Evolutionary conservation across 2,113 vertebrate genomes (phyloP).

Genomic region (Leptobrachium ailaonicum): DNA sequence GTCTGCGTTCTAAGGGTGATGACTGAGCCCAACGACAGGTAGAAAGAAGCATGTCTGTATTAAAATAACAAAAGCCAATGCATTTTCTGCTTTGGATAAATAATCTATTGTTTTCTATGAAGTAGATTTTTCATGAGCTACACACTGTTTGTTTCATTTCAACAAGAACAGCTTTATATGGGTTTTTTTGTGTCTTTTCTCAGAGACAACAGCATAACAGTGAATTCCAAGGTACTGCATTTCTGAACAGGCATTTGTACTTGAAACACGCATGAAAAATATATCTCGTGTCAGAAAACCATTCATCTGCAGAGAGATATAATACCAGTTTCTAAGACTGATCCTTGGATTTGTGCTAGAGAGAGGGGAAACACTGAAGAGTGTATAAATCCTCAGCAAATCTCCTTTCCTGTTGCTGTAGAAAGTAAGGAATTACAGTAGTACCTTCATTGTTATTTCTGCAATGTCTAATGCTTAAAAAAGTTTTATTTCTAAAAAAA

Average conservation of each 20-base stretch:
- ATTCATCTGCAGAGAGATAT: constrained; percentile 50
- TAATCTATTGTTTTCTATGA: background rate
- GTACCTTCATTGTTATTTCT: constrained; percentile 41
- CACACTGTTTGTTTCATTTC: constrained; percentile 19
- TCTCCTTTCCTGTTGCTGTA: constrained; percentile 44
- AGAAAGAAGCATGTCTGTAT: background rate
- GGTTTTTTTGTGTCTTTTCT: constrained; percentile 3
- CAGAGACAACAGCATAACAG: constrained; percentile 32
- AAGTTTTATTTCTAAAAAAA: constrained; percentile 40
- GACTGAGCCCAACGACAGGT: too few relatives aligned
- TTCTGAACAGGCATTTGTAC: constrained; percentile 46
- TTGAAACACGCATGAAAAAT: constrained; percentile 48
- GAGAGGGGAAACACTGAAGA: constrained; percentile 45
- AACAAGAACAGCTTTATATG: constrained; percentile 30
- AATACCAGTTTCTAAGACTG: constrained; percentile 49
- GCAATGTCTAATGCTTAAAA: constrained; percentile 14
- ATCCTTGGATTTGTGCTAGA: constrained; percentile 50
- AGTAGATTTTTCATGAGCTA: constrained; percentile 13
- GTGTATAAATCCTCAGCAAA: constrained; percentile 48
- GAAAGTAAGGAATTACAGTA: constrained; percentile 38
- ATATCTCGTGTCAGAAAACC: constrained; percentile 48
- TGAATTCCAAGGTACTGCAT: constrained; percentile 42
- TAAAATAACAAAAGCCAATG: background rate
- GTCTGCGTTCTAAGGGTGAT: too few relatives aligned
- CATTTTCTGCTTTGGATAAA: background rate